Base-by-base conservation (phyloP, 1,140 invertebrate species). In the Araneus ventricosus region DNA sequence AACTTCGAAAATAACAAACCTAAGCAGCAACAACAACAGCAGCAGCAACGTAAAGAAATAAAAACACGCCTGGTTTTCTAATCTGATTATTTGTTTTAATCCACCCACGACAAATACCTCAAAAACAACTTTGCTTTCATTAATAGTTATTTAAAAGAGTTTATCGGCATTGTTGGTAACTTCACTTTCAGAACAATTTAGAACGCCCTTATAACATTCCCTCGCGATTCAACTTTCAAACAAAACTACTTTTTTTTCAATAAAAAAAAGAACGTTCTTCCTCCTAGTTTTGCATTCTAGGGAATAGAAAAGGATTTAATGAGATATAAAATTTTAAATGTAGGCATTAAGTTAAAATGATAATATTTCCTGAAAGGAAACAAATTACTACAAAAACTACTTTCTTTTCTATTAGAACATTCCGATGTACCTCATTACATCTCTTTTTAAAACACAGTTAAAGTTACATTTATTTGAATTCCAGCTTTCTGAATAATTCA, bases 401-500 rank as follows among this genome's bases (percentile, higher is more conserved):
- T 63, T 24, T 63, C 61, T 63, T 24, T 24, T 8, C 41, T 41
- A 22, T 61, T 61, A 22, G 67, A 17, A 67, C 5, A 24, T 61
- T 24, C 22, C 24, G 10, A 30, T 0, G 67, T 30, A 70, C 27
- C 8, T 70, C 30, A 34, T 70, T 34, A 10, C 27, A 70, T 70
- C 30, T 5, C 2, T 30, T 70, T 70, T 70, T 70, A 14, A 70
- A 30, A 70, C 8, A 70, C 30, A 17, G 27, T 70, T 70, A 27
- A 70, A 10, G 30, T 70, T 70, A 30, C 27, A 34, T 70, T 70
- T 70, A 3, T 30, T 30, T 70, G 17, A 70, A 70, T 70, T 70
- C 67, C 5, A 70, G 30, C 34, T 70, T 70, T 70, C 30, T 70
- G 67, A 70, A 70, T 70, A 34, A 70, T 70, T 70, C 27, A 70